These are phyloP conservation scores for Nestor notabilis DNA, from an alignment of 2,113 vertebrate species.

Conservation along the genomic window DNA sequence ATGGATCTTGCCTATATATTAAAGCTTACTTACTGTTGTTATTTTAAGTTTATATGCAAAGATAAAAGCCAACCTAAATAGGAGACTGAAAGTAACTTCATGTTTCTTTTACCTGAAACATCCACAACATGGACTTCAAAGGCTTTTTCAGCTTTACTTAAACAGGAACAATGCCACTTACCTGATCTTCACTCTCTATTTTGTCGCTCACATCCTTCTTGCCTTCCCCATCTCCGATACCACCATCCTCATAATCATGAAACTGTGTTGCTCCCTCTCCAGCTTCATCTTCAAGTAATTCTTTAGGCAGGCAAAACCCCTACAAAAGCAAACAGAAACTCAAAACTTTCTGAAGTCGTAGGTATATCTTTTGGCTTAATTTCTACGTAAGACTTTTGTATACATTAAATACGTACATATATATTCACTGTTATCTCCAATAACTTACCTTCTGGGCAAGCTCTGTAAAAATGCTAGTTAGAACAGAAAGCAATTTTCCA, in stretches of 20 bases:
- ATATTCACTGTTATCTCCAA: not conserved
- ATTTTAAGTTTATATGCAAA: not conserved
- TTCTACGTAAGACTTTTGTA: not conserved
- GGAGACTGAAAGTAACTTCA: not conserved
- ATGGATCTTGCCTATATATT: not conserved
- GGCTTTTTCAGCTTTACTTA: not conserved
- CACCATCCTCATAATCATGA: conserved; percentile 92
- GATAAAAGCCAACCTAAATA: not conserved
- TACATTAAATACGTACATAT: not conserved
- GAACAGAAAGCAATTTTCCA: conserved; percentile 89
- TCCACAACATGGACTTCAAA: not conserved
- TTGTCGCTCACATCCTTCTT: conserved; percentile 93
- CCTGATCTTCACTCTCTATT: conserved; percentile 98
- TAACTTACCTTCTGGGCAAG: conserved; percentile 89
- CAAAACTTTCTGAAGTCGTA: not conserved
- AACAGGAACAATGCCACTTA: conserved; percentile 36
- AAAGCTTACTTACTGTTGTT: not conserved
- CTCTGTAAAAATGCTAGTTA: conserved; percentile 89
- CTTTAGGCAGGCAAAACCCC: conserved; percentile 96
- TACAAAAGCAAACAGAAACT: conserved; percentile 45
- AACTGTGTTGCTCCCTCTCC: conserved; percentile 91
- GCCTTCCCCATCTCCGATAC: conserved; percentile 95
- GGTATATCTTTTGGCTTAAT: not conserved
- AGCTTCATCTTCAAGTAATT: conserved; percentile 84
- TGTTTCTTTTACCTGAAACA: not conserved